phyloP scores from a whole-genome alignment of 2,113 vertebrate genomes.

The Conger conger region DNA sequence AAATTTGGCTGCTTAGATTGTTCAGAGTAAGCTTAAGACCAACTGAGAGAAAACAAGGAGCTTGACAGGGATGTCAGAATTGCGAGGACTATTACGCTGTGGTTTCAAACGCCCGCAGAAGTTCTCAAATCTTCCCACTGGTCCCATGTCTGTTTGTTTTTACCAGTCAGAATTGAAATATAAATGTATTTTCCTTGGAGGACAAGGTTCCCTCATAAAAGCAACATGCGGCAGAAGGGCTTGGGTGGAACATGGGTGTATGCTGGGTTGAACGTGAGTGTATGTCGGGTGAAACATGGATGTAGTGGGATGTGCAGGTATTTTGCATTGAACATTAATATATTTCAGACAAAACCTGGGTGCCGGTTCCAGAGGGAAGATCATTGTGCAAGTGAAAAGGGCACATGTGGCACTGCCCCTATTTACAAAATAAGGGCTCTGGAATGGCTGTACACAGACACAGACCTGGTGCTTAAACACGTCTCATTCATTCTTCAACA shows the following conservation, averaged over 20 bases:
- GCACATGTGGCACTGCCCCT: neutral
- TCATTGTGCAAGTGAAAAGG: neutral
- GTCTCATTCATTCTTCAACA: neutral
- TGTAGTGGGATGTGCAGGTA: too few relatives aligned
- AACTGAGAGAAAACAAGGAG: neutral
- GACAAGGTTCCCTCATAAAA: neutral
- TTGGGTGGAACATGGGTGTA: neutral
- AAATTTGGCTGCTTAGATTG: neutral
- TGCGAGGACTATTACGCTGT: neutral
- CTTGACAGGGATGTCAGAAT: neutral
- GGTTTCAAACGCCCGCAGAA: neutral
- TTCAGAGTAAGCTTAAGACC: neutral
- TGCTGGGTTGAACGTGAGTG: neutral
- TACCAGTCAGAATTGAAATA: neutral
- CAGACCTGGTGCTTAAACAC: neutral
- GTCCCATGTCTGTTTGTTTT: neutral
- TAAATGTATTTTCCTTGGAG: neutral
- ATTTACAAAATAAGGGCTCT: neutral
- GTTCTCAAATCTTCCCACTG: neutral
- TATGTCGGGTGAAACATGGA: too few relatives aligned
- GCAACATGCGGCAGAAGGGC: neutral
- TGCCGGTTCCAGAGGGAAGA: too few relatives aligned
- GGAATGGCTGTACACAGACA: neutral
- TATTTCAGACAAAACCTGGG: too few relatives aligned
- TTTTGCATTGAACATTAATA: too few relatives aligned